Conservation (phyloP, 2,113 vertebrate species). For the Xenus cinereus region DNA sequence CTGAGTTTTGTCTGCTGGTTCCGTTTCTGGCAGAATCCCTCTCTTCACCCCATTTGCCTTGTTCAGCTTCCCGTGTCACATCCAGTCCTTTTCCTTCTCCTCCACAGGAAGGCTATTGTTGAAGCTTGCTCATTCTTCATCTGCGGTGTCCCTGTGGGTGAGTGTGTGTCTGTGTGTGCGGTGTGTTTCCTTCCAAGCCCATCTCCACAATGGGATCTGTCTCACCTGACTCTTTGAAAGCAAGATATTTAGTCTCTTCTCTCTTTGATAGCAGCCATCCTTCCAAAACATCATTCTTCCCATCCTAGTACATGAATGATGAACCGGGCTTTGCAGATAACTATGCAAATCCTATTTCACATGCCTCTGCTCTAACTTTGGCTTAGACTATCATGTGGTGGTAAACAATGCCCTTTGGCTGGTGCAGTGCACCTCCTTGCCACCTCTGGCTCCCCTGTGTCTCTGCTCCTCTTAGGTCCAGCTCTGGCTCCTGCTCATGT, state of each 20-base stretch:
- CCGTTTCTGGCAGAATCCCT: not conserved
- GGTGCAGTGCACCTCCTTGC: not conserved
- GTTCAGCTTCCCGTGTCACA: rapidly evolving
- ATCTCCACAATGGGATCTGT: not conserved
- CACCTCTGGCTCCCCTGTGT: not conserved
- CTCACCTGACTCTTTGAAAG: not conserved
- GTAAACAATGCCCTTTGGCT: not conserved
- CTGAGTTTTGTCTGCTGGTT: not conserved
- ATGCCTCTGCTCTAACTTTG: not conserved
- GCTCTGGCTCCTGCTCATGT: not conserved
- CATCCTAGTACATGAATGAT: not conserved
- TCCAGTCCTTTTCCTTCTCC: not conserved
- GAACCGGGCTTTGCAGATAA: not conserved
- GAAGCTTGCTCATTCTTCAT: not conserved
- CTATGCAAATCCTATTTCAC: not conserved
- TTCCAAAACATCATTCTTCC: not conserved
- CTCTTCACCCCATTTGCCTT: not conserved
- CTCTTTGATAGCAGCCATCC: not conserved
- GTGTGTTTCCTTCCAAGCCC: not conserved
- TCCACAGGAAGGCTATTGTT: not conserved
- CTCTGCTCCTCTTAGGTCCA: not conserved
- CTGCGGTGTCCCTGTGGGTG: rapidly evolving
- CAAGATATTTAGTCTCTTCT: not conserved
- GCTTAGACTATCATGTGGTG: not conserved
- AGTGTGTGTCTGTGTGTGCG: not conserved